Evolutionary conservation across 2,113 vertebrate genomes (phyloP).

Genomic region (Etheostoma spectabile): DNA sequence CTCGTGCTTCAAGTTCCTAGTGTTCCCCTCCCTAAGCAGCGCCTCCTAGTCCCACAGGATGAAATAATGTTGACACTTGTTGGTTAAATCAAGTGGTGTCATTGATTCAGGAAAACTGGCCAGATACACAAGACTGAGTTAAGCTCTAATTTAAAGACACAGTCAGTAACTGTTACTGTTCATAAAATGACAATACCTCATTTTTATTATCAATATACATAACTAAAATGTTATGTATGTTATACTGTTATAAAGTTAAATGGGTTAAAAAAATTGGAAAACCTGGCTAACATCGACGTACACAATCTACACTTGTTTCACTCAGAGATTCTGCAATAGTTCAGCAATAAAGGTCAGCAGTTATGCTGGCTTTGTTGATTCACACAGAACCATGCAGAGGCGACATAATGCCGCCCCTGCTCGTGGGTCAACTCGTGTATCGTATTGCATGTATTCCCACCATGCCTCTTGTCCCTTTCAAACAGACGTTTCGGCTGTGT

Average conservation of each 20-base stretch:
- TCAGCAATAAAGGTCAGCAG: too few species aligned
- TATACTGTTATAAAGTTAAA: background rate
- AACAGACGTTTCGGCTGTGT: background rate
- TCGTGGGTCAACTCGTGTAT: too few species aligned
- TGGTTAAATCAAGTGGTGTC: slow-evolving; percentile 43
- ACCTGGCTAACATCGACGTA: background rate
- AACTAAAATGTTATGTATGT: background rate
- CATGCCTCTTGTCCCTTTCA: too few species aligned
- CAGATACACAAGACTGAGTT: slow-evolving; percentile 4
- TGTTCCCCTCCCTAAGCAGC: slow-evolving; percentile 53
- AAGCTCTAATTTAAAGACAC: slow-evolving; percentile 1
- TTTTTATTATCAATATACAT: background rate
- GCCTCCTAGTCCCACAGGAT: slow-evolving; percentile 40
- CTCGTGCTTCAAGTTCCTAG: slow-evolving; percentile 35
- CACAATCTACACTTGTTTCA: too few species aligned
- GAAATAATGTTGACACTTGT: slow-evolving; percentile 48
- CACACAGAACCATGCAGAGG: background rate
- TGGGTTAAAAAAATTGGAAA: background rate
- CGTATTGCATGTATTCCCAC: too few species aligned
- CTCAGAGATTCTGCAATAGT: too few species aligned
- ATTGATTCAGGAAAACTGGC: slow-evolving; percentile 43
- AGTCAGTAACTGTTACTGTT: background rate
- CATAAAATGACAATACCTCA: too few species aligned
- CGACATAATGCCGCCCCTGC: background rate
- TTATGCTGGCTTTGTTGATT: background rate